Percentiles rank a stretch among this genome's conserved stretches.
phyloP scores from a whole-genome alignment of 2,797 vertebrate species.

The Pipistrellus nathusii region DNA sequence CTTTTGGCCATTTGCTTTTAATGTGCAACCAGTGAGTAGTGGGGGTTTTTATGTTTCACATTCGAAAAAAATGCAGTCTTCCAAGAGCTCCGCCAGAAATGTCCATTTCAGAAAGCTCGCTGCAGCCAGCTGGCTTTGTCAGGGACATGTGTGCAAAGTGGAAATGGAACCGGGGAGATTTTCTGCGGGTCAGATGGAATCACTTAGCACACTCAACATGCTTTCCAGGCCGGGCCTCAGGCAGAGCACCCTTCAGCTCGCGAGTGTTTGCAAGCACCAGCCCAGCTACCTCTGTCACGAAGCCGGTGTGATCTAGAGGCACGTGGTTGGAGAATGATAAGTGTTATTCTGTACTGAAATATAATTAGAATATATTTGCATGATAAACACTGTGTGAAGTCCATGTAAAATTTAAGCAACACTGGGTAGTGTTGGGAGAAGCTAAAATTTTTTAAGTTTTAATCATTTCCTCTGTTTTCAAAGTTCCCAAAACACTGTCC shows the following conservation, averaged over 20 bases:
- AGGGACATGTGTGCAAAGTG: conserved; percentile 86
- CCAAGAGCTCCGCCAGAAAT: conserved; percentile 82
- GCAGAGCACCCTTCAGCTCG: conserved; percentile 73
- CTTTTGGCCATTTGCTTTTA: conserved; percentile 81
- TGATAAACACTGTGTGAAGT: neutral
- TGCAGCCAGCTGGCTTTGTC: conserved; percentile 83
- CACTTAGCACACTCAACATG: conserved; percentile 78
- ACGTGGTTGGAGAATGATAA: neutral
- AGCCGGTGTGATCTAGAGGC: conserved; percentile 48
- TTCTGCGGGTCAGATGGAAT: conserved; percentile 86
- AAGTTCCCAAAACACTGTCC: conserved; percentile 65
- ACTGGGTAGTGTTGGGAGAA: neutral
- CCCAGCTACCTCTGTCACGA: conserved; percentile 81
- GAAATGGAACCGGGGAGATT: conserved; percentile 84
- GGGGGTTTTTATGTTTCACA: conserved; percentile 79
- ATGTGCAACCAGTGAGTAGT: conserved; percentile 74
- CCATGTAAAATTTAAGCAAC: conserved; percentile 56
- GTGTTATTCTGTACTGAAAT: conserved; percentile 50
- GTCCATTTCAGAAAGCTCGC: conserved; percentile 81
- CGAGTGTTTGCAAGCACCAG: conserved; percentile 80
- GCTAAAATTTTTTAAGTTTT: conserved; percentile 62
- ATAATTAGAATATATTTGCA: conserved; percentile 31
- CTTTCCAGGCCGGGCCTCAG: conserved; percentile 78
- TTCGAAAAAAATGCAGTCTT: conserved; percentile 74
- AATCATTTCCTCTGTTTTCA: conserved; percentile 77